Percentiles rank a stretch among this genome's conserved stretches.
Conservation (phyloP, 2,888 invertebrate species). For the Andrena chrysosceles region DNA sequence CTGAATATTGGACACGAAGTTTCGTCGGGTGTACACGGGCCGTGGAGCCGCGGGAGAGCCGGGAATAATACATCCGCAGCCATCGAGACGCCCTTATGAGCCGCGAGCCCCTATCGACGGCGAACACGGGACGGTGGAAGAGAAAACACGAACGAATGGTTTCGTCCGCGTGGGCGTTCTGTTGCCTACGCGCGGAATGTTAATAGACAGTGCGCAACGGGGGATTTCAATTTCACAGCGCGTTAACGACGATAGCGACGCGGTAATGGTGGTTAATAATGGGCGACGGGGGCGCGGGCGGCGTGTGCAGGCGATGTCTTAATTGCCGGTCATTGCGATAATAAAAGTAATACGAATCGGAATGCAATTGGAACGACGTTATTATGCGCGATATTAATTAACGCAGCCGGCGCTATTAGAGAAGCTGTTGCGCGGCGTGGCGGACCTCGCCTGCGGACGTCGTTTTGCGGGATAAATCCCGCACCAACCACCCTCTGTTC, state of each 20-base stretch:
- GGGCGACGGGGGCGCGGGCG: background rate
- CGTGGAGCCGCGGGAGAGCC: constrained; percentile 23
- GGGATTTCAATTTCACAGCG: constrained; percentile 54
- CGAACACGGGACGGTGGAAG: background rate
- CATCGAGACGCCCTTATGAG: constrained; percentile 59
- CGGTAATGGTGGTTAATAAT: constrained; percentile 54
- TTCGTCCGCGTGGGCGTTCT: background rate
- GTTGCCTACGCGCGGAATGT: constrained; percentile 26
- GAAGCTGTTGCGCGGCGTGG: background rate
- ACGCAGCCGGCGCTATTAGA: constrained; percentile 32
- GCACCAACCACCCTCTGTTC: background rate
- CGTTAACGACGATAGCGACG: constrained; percentile 46
- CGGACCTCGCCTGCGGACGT: constrained; percentile 4
- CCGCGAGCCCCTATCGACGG: background rate
- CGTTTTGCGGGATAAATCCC: constrained; percentile 28
- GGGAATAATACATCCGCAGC: constrained; percentile 46
- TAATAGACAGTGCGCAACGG: constrained; percentile 47
- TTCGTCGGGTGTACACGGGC: constrained; percentile 51
- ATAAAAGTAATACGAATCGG: constrained; percentile 48
- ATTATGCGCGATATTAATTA: constrained; percentile 57
- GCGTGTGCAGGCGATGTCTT: constrained; percentile 32
- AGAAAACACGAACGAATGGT: background rate
- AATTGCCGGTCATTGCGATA: constrained; percentile 46
- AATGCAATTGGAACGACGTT: constrained; percentile 46
- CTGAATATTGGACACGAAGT: constrained; percentile 68